Percentiles rank a stretch among this genome's conserved stretches.
Evolutionary conservation across 2,797 vertebrate genomes (phyloP).

Genomic region (Podarcis lilfordi): DNA sequence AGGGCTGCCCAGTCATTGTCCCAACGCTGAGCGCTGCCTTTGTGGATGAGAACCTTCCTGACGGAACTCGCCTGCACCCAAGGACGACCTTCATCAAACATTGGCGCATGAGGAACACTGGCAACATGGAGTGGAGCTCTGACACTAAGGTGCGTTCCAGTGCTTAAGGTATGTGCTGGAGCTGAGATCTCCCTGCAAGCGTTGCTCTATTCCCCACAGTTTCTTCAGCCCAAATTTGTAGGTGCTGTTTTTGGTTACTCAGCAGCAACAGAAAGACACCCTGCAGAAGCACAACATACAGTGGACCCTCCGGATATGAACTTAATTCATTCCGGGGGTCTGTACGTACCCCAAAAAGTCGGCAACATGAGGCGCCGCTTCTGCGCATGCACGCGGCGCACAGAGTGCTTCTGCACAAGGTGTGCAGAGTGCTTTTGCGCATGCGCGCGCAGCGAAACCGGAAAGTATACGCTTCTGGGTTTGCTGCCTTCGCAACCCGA

Average conservation of each 20-base stretch:
- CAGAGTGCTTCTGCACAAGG: no score
- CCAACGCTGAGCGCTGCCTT: constrained; percentile 94
- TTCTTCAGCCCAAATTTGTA: not conserved
- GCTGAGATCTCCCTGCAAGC: not conserved
- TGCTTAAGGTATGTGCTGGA: not conserved
- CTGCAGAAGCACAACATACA: not conserved
- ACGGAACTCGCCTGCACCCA: constrained; percentile 93
- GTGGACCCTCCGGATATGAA: no score
- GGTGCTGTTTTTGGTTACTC: not conserved
- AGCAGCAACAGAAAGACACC: no score
- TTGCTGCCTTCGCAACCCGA: no score
- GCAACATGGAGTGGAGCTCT: constrained; percentile 92
- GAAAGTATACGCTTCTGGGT: no score
- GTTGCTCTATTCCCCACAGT: not conserved
- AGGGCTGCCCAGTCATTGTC: constrained; percentile 88
- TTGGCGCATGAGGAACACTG: constrained; percentile 98
- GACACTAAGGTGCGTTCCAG: constrained; percentile 91
- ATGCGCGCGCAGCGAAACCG: no score
- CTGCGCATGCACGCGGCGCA: no score
- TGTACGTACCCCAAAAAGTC: no score
- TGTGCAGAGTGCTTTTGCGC: no score
- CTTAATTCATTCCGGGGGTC: no score
- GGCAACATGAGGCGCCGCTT: no score
- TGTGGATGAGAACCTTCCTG: constrained; percentile 98
- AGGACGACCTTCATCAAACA: constrained; percentile 97